phyloP scores from a whole-genome alignment of 1,140 invertebrate species.

The Caerostris extrusa region DNA sequence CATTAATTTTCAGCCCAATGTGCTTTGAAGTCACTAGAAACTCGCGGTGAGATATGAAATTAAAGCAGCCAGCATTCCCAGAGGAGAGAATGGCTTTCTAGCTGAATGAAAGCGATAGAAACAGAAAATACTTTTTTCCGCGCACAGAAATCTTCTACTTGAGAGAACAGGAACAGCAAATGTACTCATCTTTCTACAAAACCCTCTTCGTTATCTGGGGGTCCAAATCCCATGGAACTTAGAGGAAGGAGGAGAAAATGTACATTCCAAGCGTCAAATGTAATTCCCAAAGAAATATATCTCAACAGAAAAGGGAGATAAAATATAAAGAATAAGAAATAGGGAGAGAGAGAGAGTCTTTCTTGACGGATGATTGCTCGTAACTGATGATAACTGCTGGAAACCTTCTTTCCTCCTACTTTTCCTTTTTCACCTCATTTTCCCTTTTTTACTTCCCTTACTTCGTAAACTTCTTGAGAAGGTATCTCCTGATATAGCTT shows the following conservation, averaged over 20 bases:
- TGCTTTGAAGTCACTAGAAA: background rate
- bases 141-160: constrained; percentile 26
- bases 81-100: background rate
- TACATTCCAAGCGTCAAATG: constrained; percentile 38
- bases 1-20: background rate
- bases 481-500: constrained; percentile 52
- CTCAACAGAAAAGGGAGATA: constrained; percentile 19
- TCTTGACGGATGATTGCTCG: constrained; percentile 65
- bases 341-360: constrained; percentile 32
- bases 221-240: background rate
- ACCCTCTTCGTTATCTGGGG: constrained; percentile 34
- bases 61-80: constrained; percentile 7
- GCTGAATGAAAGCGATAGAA: background rate
- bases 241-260: background rate
- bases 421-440: constrained; percentile 43
- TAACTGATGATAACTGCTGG: constrained; percentile 73
- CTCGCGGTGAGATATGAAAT: background rate
- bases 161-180: constrained; percentile 29
- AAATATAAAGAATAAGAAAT: constrained; percentile 44
- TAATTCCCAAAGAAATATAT: constrained; percentile 62
- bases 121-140: background rate
- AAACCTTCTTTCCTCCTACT: constrained; percentile 38
- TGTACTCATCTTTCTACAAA: constrained; percentile 18
- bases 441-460: background rate
- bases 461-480: constrained; percentile 48